A percentile compares a stretch with the other conserved stretches of the same genome.
Conservation (phyloP, 1,140 invertebrate species). For the Cyrtorhinus lividipennis region DNA sequence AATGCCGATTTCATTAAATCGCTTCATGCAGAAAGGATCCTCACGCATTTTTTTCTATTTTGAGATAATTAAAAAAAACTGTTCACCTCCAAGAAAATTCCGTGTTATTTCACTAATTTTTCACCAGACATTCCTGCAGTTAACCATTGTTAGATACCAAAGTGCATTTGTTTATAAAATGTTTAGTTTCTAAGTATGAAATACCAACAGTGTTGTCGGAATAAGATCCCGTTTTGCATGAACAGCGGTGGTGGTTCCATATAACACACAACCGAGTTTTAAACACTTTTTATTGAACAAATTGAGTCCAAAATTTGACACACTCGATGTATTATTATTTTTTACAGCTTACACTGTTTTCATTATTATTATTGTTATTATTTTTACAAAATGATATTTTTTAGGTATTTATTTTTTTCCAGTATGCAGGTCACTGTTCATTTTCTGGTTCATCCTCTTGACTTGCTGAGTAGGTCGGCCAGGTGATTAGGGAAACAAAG, state of each 20-base stretch:
- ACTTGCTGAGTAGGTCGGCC: neutral
- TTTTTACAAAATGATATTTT: neutral
- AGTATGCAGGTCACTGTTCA: neutral
- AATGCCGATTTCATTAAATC: neutral
- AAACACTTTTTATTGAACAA: slow-evolving; percentile 4
- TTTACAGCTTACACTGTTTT: neutral
- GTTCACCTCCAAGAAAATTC: neutral
- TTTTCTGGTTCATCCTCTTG: neutral
- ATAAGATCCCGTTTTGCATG: neutral
- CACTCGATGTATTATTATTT: neutral
- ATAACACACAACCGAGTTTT: slow-evolving; percentile 1
- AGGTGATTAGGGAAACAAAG: neutral
- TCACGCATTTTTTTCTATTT: neutral
- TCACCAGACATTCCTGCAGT: neutral
- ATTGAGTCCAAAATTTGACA: neutral
- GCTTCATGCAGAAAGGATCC: neutral
- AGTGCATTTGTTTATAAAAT: neutral
- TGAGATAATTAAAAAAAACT: neutral
- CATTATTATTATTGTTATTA: neutral
- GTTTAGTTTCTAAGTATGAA: neutral
- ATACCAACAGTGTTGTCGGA: neutral
- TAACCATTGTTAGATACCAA: slow-evolving; percentile 1
- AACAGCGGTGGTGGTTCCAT: slow-evolving; percentile 1
- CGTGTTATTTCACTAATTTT: neutral
- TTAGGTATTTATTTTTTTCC: neutral